Evolutionary conservation across 1,140 invertebrate species (phyloP).

Genomic region (Drosophila aff.): DNA sequence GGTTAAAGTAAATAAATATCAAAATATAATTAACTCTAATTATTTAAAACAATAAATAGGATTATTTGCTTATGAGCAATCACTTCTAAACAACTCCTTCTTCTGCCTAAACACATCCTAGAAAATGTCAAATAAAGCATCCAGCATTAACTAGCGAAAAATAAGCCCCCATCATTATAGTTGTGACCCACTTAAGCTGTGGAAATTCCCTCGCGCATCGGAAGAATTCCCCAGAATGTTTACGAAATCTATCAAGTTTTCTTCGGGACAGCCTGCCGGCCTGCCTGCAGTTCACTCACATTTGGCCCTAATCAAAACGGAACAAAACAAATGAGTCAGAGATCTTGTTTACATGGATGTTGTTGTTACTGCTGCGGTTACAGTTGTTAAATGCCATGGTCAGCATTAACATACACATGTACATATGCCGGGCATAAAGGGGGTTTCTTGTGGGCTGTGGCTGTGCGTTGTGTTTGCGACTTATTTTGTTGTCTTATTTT

Average conservation of each 20-base stretch:
- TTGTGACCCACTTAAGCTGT: slow-evolving; percentile 27
- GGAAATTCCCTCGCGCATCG: slow-evolving; percentile 39
- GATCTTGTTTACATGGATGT: slow-evolving; percentile 44
- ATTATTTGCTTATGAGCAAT: too few species aligned
- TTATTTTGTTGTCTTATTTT: slow-evolving; percentile 45
- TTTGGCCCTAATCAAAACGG: slow-evolving; percentile 80
- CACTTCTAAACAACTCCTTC: neutral
- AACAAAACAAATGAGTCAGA: slow-evolving; percentile 73
- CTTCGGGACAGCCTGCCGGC: slow-evolving; percentile 22
- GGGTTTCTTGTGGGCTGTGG: slow-evolving; percentile 27
- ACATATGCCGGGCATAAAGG: slow-evolving; percentile 27
- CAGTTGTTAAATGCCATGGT: slow-evolving; percentile 65
- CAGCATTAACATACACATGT: slow-evolving; percentile 65
- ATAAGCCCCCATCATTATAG: neutral
- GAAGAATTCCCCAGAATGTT: slow-evolving; percentile 53
- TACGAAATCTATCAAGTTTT: slow-evolving; percentile 65
- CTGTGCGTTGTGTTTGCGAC: slow-evolving; percentile 23
- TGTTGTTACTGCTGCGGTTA: slow-evolving; percentile 16
- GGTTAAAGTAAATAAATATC: neutral
- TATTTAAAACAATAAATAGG: neutral
- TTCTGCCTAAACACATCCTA: neutral
- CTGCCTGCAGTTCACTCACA: slow-evolving; percentile 65
- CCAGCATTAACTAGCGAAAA: slow-evolving; percentile 9
- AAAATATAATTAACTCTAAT: too few species aligned
- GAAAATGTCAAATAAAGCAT: neutral